Evolutionary conservation across 2,113 vertebrate genomes (phyloP), one percentile per base, ranked within the genome.

Genomic region (Ploceus nigricollis): DNA sequence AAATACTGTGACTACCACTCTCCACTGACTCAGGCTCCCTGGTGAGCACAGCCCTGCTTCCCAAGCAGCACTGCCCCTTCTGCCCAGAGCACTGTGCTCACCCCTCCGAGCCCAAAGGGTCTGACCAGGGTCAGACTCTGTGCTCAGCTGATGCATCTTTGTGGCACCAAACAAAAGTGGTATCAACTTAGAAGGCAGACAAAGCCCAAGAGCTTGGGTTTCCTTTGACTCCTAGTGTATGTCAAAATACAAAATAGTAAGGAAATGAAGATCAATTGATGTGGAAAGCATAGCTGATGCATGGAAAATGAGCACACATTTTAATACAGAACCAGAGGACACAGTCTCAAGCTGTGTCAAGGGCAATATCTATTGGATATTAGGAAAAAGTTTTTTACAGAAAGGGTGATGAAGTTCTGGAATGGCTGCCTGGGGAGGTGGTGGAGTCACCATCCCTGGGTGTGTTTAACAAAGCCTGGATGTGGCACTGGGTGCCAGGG

Each of bases 1-100:
- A 57, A 23, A 21, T 18, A 13, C 3, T 0, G 0, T 17, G 45
- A n/a, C 23, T 25, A 6, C 2, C 8, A 0, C 60, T 35, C 24
- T 8, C 8, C 54, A 3, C 6, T 3, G n/a, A 17, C 4, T 22
- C 1, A 1, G 37, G 61, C 25, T 76, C 17, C 53, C 31, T 35
- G 1, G 3, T 35, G 70, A 42, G 13, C 51, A 31, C 51, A 76
- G 82, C 42, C 21, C 44, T 66, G 68, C 57, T 37, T 6, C 68
- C 33, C 60, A 23, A 4, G 2, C 0, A 25, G 15, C 21, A 1
- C 6, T 5, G 20, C 5, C 35, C 24, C 22, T 42, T 7, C 33
- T 45, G 58, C 25, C 20, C 5, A 1, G n/a, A 45, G 48, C 33
- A 15, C 24, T 20, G 25, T 12, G 4, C 28, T 17, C 30, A 11